Conservation (phyloP, 2,113 vertebrate genomes). For the Embiotoca jacksoni region DNA sequence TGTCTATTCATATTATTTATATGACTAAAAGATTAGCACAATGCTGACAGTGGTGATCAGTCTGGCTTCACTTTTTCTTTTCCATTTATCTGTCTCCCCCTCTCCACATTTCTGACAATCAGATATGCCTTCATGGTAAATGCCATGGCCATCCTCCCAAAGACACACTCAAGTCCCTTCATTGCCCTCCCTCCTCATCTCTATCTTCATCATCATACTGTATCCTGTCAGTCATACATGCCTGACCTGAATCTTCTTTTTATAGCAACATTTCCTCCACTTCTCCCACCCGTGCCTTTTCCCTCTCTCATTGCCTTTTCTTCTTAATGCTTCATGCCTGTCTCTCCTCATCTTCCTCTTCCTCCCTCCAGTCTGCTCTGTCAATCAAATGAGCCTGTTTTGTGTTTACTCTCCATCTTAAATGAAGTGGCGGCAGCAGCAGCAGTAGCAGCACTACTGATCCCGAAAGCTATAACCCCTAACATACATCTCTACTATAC, state of each 20-base stretch:
- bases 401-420: constrained; percentile 53
- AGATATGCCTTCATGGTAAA: constrained; percentile 44
- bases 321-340: constrained; percentile 4
- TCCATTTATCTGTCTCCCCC: background rate
- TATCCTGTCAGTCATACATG: constrained; percentile 46
- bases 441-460: background rate
- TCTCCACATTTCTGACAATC: background rate
- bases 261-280: constrained; percentile 43
- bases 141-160: constrained; percentile 30
- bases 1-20: too few species aligned
- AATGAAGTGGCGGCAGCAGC: constrained; percentile 50
- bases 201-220: constrained; percentile 27
- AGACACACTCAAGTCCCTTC: constrained; percentile 26
- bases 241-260: constrained; percentile 24
- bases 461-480: constrained; percentile 12
- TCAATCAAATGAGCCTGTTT: constrained; percentile 77
- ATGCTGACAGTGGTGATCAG: background rate
- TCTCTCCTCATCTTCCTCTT: constrained; percentile 31
- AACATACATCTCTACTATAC: constrained; percentile 5
- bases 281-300: background rate
- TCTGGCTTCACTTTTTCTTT: background rate
- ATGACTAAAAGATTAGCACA: background rate
- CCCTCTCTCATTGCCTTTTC: background rate
- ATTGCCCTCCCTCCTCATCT: constrained; percentile 18
- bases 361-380: constrained; percentile 55